phyloP scores from a whole-genome alignment of 2,113 vertebrate species.

The Gadus chalcogrammus region DNA sequence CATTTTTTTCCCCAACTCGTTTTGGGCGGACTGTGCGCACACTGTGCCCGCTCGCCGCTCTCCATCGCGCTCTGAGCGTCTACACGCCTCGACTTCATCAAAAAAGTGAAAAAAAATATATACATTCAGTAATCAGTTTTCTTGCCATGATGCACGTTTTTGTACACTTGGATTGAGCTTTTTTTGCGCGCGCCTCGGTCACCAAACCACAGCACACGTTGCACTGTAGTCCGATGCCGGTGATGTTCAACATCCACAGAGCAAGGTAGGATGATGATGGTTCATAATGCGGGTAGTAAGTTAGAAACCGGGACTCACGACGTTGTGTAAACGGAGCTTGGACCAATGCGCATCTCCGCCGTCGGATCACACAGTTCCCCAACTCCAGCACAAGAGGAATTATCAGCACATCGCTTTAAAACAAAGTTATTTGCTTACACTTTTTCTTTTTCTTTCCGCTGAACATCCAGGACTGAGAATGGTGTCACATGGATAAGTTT shows the following conservation, averaged over 20 bases:
- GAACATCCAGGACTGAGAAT: slow-evolving; percentile 57
- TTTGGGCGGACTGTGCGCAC: slow-evolving; percentile 51
- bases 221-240: not conserved
- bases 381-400: slow-evolving; percentile 70
- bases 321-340: slow-evolving; percentile 59
- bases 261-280: slow-evolving; percentile 20
- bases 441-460: slow-evolving; percentile 30
- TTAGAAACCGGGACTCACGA: slow-evolving; percentile 30
- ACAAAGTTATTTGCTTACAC: slow-evolving; percentile 57
- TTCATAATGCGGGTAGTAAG: slow-evolving; percentile 1
- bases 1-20: slow-evolving; percentile 66
- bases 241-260: not conserved
- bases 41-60: slow-evolving; percentile 51
- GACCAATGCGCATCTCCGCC: slow-evolving; percentile 63
- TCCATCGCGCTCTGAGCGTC: slow-evolving; percentile 38
- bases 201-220: not conserved
- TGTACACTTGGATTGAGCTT: not conserved
- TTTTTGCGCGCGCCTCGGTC: not conserved
- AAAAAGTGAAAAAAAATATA: slow-evolving; percentile 37
- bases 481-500: slow-evolving; percentile 67
- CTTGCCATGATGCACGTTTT: not conserved
- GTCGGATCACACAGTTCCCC: slow-evolving; percentile 58
- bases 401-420: slow-evolving; percentile 47
- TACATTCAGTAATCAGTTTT: not conserved
- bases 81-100: slow-evolving; percentile 38